These are phyloP conservation scores for Caracal caracal DNA, from an alignment of 2,113 vertebrate species.

Conservation along the genomic window DNA sequence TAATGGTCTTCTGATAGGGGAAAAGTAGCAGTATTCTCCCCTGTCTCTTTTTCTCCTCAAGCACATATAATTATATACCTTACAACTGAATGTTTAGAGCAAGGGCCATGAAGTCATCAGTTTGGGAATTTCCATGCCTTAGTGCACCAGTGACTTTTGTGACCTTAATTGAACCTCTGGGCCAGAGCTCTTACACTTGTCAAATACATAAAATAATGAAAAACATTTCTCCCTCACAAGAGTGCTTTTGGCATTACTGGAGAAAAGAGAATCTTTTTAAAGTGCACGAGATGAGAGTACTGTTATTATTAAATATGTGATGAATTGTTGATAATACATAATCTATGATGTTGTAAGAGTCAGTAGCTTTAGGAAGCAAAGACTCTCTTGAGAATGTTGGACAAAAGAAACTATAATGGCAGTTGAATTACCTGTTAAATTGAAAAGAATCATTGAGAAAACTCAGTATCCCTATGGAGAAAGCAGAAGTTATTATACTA, in stretches of 20 bases:
- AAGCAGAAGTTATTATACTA: conserved; percentile 12
- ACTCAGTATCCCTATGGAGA: neutral
- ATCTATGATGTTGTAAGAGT: neutral
- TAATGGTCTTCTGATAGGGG: neutral
- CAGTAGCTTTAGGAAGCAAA: conserved; percentile 31
- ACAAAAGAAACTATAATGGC: neutral
- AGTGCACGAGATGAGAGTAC: neutral
- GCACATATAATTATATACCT: neutral
- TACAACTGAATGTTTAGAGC: neutral
- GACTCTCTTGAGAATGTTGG: neutral
- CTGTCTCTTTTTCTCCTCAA: neutral
- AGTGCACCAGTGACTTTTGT: neutral
- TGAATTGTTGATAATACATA: conserved; percentile 48
- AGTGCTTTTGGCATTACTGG: conserved; percentile 2
- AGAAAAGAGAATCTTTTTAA: conserved; percentile 30
- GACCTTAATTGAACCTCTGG: neutral
- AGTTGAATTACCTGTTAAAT: conserved; percentile 61
- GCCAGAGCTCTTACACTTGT: neutral
- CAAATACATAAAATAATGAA: conserved; percentile 27
- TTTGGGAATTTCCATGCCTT: neutral
- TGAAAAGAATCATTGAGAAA: conserved; percentile 47
- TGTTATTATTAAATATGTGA: conserved; percentile 51
- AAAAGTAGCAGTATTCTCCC: neutral
- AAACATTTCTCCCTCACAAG: neutral
- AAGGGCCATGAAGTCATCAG: neutral